Evolutionary conservation across 2,888 invertebrate genomes (phyloP), one percentile per base, ranked within the genome.

Genomic region (Latheticus oryzae): DNA sequence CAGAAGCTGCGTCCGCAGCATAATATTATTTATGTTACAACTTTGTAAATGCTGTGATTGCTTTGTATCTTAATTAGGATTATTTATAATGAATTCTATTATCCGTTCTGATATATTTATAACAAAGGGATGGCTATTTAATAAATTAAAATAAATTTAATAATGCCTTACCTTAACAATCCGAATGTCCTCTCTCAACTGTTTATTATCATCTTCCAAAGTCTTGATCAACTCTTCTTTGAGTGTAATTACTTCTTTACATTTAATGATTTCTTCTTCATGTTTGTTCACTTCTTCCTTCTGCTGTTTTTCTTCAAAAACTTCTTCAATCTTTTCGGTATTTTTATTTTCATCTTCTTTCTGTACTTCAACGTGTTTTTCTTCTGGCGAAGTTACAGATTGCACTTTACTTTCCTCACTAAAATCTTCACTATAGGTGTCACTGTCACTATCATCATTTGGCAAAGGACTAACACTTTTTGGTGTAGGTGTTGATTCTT

Each of bases 1-100:
- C 84, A 52, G 78, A 81, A 61, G 83, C 84, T 26, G 80, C 81
- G 13, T 75, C 75, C 42, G 69, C 69, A 21, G 70, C 71, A 54
- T 78, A 65, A 67, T n/a, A 5, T 9, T 3, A 30, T 32, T 13
- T 17, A 26, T 19, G 28, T 4, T 33, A 28, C 21, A 19, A n/a
- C 5, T 33, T 2, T 16, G 13, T 24, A 16, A 24, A 17, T 9
- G 9, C 15, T 28, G 23, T 45, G 33, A 42, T 21, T 11, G 11
- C 3, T 28, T 17, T 32, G 8, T 32, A 19, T 5, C 5, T 19
- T 19, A 5, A 5, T 19, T 19, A 19, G 21, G 5, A 19, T 19
- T 19, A 32, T 3, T 16, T 2, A 35, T 35, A 28, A 8, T 13
- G 32, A 11, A 32, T 19, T n/a, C n/a, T n/a, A n/a, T n/a, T n/a